phyloP scores from a whole-genome alignment of 1,140 invertebrate species.

The Idris sp. region DNA sequence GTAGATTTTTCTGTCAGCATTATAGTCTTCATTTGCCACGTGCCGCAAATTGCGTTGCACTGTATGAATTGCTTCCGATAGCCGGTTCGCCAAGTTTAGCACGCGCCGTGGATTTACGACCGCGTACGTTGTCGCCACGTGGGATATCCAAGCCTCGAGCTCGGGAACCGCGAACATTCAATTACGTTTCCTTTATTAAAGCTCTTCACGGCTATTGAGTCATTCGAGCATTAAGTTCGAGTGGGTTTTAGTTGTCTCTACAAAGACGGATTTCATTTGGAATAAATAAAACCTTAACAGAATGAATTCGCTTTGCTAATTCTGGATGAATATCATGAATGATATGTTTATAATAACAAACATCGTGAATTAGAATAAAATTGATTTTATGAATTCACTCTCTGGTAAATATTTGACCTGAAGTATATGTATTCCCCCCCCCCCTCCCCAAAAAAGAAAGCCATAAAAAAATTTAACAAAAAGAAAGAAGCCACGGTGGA shows the following conservation, averaged over 20 bases:
- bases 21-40: constrained; percentile 65
- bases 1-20: constrained; percentile 14
- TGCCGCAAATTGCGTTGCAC: constrained; percentile 59
- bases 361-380: too few relatives aligned
- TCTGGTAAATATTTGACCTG: too few relatives aligned
- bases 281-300: too few relatives aligned
- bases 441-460: too few relatives aligned
- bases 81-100: constrained; percentile 42
- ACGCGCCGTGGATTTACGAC: constrained; percentile 59
- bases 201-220: constrained; percentile 19
- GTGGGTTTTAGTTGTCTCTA: too few relatives aligned
- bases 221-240: background rate
- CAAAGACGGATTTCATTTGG: constrained; percentile 12
- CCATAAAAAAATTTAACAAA: too few relatives aligned
- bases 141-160: constrained; percentile 21
- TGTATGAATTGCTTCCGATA: constrained; percentile 71
- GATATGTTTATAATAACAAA: too few relatives aligned
- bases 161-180: constrained; percentile 30
- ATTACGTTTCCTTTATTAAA: constrained; percentile 43
- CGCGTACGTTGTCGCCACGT: constrained; percentile 42
- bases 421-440: too few relatives aligned
- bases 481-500: too few relatives aligned
- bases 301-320: too few relatives aligned
- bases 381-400: too few relatives aligned
- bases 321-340: too few relatives aligned